Base-by-base conservation (phyloP, 2,888 invertebrate species). In the Phyllotreta cruciferae region DNA sequence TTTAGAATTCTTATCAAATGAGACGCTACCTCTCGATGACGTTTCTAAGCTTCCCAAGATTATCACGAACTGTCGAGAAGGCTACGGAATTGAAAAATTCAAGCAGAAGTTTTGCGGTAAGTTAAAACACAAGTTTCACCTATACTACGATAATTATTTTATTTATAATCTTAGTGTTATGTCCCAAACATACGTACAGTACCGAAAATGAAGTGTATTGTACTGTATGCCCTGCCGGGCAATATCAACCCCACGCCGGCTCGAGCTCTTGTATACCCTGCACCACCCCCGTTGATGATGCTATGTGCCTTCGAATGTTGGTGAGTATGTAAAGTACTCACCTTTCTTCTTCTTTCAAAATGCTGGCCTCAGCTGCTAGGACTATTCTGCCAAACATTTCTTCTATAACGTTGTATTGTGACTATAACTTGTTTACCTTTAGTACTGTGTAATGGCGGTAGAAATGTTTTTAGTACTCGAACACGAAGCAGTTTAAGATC, bases 241-340 rank as follows among this genome's bases (percentile, higher is more conserved):
- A 80, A 50, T 82, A 79, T 64, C 81, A 82, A 67, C 79, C 79
- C 0, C 68, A 70, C n/a, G 69, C 73, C 11, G 82, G 80, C 8
- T 78, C 80, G 5, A 77, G 74, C 66, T 73, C 74, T 8, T 82
- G 81, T 65, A 56, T 79, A 2, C 66, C 71, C 1, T 82, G 81
- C 68, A 71, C 72, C 3, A 78, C 79, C 3, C 79, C 78, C 3
- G 73, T 82, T 10, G 79, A 81, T 64, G 79, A 81, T 68, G 61
- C 73, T 8, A 74, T 75, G 58, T 81, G 81, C 63, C 66, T 80
- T 13, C 74, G 76, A 47, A 74, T 76, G 70, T 60, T 77, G 64
- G 78, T 78, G 70, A 71, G 72, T 70, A 34, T n/a, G 1, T 34
- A 35, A 24, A 34, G 11, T 2, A 54, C 8, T 52, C 8, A 6